Base-by-base conservation (phyloP, 2,888 invertebrate genomes). In the Amphipyra tragopoginis region DNA sequence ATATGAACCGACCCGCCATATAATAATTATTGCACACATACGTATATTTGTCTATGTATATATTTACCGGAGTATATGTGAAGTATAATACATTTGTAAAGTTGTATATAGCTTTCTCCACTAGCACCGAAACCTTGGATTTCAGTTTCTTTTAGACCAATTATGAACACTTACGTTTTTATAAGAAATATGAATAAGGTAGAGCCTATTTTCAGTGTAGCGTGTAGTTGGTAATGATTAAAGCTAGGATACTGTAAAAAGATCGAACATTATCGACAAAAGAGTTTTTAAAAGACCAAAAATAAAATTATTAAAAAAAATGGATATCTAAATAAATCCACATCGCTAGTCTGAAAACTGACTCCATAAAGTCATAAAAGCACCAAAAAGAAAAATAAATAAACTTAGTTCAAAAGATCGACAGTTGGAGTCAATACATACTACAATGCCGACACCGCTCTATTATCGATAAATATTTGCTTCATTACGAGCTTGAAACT, bases 101-200 rank as follows among this genome's bases (percentile, higher is more conserved):
- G 72, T 80, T 82, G 76, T 84, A 83, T 82, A 85, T 55, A 83
- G 80, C 84, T 85, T 80, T 77, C 80, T 76, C 79, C 72, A 65
- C 79, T 93, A 93, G 93, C 93, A 93, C 93, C 93, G 86, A 88
- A 87, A 87, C 83, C 82, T 88, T 87, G 86, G 77, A 83, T 84
- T 82, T 79, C 84, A 83, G 83, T 78, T 75, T 69, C 68, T 78
- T 93, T 93, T 92, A 93, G 92, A 93, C 86, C 91, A 90, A 76
- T 87, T 84, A 84, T 93, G 93, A 93, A 93, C 92, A 93, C 93
- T 87, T 90, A 82, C 85, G 90, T 92, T 89, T 82, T 81, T 76
- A 81, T 73, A 77, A 66, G 63, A 72, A 68, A 66, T 52, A 72
- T 65, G 56, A 40, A 72, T 65, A 66, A 68, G 55, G 70, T 52